Evolutionary conservation across 2,113 vertebrate genomes (phyloP).

Genomic region (Ibidorhyncha struthersii): DNA sequence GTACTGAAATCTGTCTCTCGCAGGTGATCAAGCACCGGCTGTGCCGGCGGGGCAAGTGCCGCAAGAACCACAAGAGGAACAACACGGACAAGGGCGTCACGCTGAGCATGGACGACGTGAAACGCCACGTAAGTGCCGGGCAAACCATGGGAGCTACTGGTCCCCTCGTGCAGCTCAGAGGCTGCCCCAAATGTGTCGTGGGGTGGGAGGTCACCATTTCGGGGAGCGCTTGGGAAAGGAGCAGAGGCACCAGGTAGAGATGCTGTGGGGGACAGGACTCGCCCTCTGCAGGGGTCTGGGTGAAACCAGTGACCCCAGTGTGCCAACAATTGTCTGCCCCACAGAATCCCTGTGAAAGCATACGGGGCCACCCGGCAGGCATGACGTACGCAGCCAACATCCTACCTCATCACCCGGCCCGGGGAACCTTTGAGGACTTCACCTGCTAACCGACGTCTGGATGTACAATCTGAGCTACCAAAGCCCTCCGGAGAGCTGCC

Average conservation of each 20-base stretch:
- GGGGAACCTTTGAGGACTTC: slow-evolving; percentile 98
- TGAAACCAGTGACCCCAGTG: accelerated
- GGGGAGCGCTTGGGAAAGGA: background rate
- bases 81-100: slow-evolving; percentile 94
- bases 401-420: slow-evolving; percentile 97
- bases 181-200: background rate
- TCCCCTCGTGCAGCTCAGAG: background rate
- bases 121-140: slow-evolving; percentile 89
- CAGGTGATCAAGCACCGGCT: slow-evolving; percentile 95
- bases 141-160: accelerated
- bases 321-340: background rate
- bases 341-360: slow-evolving; percentile 92
- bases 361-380: slow-evolving; percentile 88
- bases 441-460: slow-evolving; percentile 87
- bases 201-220: accelerated
- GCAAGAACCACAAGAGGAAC: slow-evolving; percentile 92
- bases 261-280: accelerated
- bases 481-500: slow-evolving; percentile 65
- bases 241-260: background rate
- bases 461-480: slow-evolving; percentile 72
- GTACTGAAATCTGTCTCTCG: background rate
- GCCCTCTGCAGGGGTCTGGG: accelerated
- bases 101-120: slow-evolving; percentile 96
- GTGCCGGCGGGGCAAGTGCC: slow-evolving; percentile 86
- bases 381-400: slow-evolving; percentile 96